Conservation (phyloP, 35 echinoderm and acorn worm genomes). For the Stichopus chloronotus region DNA sequence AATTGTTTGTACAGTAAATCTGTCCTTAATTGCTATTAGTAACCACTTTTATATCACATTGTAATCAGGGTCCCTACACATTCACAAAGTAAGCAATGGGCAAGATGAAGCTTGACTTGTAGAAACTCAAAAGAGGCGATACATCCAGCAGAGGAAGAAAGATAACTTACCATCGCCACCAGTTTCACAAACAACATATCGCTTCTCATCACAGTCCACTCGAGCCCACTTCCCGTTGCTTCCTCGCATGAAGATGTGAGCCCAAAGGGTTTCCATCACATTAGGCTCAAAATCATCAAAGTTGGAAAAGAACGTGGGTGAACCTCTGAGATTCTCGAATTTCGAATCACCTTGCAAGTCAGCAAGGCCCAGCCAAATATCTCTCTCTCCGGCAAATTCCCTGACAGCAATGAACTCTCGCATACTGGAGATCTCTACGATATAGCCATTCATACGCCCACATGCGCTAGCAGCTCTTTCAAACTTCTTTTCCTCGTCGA, state of each 20-base stretch:
- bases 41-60: too few relatives aligned
- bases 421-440: not conserved
- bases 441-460: not conserved
- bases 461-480: not conserved
- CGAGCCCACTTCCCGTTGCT: not conserved
- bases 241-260: not conserved
- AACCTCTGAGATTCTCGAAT: not conserved
- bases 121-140: too few relatives aligned
- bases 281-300: not conserved
- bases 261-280: not conserved
- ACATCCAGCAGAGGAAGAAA: not conserved
- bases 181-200: slow-evolving; percentile 9
- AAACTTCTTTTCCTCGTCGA: not conserved
- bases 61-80: too few relatives aligned
- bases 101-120: too few relatives aligned
- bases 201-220: not conserved
- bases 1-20: too few relatives aligned
- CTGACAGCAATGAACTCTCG: not conserved
- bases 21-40: too few relatives aligned
- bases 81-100: too few relatives aligned
- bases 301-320: slow-evolving; percentile 4
- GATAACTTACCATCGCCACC: slow-evolving; percentile 29
- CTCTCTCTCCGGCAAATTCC: not conserved
- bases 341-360: not conserved
- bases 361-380: not conserved